Evolutionary conservation across 1,140 invertebrate genomes (phyloP).

Genomic region (Drosophila baimaii): DNA sequence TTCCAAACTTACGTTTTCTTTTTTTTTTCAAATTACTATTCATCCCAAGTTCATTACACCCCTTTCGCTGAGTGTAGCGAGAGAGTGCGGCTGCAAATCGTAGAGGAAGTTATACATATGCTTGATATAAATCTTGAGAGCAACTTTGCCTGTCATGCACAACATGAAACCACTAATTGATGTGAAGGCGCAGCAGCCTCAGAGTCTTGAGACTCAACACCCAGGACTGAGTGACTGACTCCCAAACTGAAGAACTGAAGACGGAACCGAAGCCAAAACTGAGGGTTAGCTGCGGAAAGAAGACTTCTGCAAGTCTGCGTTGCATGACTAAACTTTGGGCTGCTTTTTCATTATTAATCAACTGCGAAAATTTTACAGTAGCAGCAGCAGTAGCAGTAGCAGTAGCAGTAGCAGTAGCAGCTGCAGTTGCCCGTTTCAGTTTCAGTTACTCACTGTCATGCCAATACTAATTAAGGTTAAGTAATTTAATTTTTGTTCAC

Average conservation of each 20-base stretch:
- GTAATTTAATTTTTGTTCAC: slow-evolving; percentile 48
- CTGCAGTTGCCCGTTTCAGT: slow-evolving; percentile 50
- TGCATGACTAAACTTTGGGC: slow-evolving; percentile 48
- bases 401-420: slow-evolving; percentile 48
- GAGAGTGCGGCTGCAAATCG: slow-evolving; percentile 13
- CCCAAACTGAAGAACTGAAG: slow-evolving; percentile 12
- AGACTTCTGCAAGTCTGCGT: slow-evolving; percentile 31
- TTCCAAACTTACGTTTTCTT: too few species aligned
- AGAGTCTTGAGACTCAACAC: slow-evolving; percentile 42
- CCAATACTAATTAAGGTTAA: slow-evolving; percentile 76
- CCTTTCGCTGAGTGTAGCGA: slow-evolving; percentile 12
- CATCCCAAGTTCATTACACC: too few species aligned
- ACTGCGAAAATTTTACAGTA: slow-evolving; percentile 44
- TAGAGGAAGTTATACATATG: slow-evolving; percentile 60
- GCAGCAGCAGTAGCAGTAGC: slow-evolving; percentile 41
- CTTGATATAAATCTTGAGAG: slow-evolving; percentile 73
- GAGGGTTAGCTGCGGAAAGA: slow-evolving; percentile 28
- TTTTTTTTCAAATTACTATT: too few species aligned
- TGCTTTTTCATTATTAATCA: slow-evolving; percentile 54
- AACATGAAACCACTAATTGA: slow-evolving; percentile 82
- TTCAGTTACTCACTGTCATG: slow-evolving; percentile 51
- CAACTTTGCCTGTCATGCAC: slow-evolving; percentile 70
- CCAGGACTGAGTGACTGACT: slow-evolving; percentile 14
- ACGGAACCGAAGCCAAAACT: slow-evolving; percentile 33
- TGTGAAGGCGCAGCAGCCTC: slow-evolving; percentile 68